Evolutionary conservation across 1,140 invertebrate species (phyloP).

Genomic region (Aphidius ervi): DNA sequence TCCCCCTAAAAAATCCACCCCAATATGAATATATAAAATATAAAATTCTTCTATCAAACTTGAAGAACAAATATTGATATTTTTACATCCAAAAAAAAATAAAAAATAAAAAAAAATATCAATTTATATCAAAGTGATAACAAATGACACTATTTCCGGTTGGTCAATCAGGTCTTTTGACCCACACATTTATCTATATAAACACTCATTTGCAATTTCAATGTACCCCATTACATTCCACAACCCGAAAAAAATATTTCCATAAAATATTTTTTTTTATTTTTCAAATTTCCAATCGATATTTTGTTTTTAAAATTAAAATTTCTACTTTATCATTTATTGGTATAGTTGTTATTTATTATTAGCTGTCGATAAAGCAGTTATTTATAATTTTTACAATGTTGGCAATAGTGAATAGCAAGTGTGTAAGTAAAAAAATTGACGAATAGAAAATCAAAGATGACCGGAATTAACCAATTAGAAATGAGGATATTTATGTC

Average conservation of each 20-base stretch:
- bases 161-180: conserved; percentile 13
- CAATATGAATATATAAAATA: conserved; percentile 28
- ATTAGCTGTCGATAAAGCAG: too few relatives aligned
- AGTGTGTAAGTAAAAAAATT: too few relatives aligned
- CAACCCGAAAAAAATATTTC: not conserved
- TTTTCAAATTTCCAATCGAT: not conserved
- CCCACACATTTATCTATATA: not conserved
- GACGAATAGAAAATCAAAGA: too few relatives aligned
- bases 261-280: not conserved
- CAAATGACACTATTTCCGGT: conserved; percentile 15
- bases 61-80: not conserved
- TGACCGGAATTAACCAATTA: too few relatives aligned
- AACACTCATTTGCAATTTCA: not conserved
- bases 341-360: not conserved
- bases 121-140: conserved; percentile 1
- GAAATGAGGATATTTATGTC: too few relatives aligned
- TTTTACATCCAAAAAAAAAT: not conserved
- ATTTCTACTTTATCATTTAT: not conserved
- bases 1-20: not conserved
- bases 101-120: not conserved
- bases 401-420: too few relatives aligned
- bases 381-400: too few relatives aligned
- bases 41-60: not conserved
- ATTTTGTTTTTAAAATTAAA: not conserved
- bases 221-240: not conserved